phyloP scores from a whole-genome alignment of 2,888 invertebrate genomes.

The Branchellion lobata region DNA sequence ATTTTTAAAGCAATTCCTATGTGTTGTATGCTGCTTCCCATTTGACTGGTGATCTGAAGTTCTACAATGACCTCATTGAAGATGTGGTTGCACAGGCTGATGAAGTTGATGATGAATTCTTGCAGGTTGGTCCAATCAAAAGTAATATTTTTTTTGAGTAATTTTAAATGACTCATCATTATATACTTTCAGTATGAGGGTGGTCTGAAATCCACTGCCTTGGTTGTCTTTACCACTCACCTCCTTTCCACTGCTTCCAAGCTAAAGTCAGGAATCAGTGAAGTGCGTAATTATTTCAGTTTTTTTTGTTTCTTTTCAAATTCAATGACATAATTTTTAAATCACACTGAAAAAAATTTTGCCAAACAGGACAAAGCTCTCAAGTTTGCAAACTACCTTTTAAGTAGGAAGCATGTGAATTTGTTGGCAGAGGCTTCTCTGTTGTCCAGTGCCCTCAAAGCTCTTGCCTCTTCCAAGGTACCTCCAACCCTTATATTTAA shows the following conservation, averaged over 20 bases:
- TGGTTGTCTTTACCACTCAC: conserved; percentile 69
- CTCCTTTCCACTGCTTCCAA: conserved; percentile 69
- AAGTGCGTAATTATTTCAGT: too few species aligned
- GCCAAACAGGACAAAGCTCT: conserved; percentile 71
- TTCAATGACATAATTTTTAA: background rate
- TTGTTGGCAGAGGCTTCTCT: conserved; percentile 79
- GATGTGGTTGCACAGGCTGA: conserved; percentile 92
- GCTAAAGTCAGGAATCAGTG: conserved; percentile 71
- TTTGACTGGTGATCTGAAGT: conserved; percentile 66
- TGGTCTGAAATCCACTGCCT: conserved; percentile 64
- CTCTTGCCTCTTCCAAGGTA: conserved; percentile 73
- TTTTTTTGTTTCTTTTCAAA: background rate
- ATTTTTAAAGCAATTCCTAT: conserved; percentile 73
- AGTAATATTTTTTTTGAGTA: background rate
- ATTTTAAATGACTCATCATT: background rate
- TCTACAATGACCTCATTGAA: conserved; percentile 74
- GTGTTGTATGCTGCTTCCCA: conserved; percentile 79
- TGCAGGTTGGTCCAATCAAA: conserved; percentile 59
- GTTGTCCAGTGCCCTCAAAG: conserved; percentile 75
- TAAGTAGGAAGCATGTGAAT: conserved; percentile 84
- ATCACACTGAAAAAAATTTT: background rate
- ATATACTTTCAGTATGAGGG: conserved; percentile 77
- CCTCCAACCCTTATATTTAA: conserved; percentile 50
- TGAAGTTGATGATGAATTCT: conserved; percentile 82
- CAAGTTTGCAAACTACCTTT: conserved; percentile 85